Conservation (phyloP, 2,888 invertebrate genomes). For the Sarcophaga rosellei region DNA sequence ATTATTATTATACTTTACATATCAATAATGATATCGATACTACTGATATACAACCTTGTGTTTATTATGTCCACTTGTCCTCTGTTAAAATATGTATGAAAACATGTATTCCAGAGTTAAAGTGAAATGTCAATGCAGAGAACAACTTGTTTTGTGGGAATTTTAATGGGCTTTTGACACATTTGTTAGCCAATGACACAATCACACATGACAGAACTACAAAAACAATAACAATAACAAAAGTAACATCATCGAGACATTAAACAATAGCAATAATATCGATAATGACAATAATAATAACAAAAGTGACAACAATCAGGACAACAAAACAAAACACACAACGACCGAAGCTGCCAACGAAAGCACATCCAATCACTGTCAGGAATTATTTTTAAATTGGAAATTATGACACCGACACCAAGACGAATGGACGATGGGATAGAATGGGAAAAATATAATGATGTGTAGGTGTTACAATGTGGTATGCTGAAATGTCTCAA, state of each 20-base stretch:
- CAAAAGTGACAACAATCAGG: not conserved
- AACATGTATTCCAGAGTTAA: not conserved
- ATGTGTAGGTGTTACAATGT: too few relatives aligned
- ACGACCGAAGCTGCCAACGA: not conserved
- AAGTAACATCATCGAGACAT: not conserved
- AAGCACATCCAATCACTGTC: not conserved
- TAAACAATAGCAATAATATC: not conserved
- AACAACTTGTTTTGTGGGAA: slow-evolving; percentile 44
- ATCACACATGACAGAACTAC: not conserved
- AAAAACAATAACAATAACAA: not conserved
- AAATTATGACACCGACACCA: not conserved
- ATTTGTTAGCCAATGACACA: slow-evolving; percentile 17
- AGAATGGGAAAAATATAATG: too few relatives aligned
- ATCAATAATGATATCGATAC: not conserved
- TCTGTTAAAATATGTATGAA: not conserved
- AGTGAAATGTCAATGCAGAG: slow-evolving; percentile 19
- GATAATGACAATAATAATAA: not conserved
- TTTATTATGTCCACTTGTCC: not conserved
- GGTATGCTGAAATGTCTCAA: too few relatives aligned
- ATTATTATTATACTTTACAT: not conserved
- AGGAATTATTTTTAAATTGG: not conserved
- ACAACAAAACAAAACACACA: not conserved
- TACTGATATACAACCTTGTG: not conserved
- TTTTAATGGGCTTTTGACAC: slow-evolving; percentile 59
- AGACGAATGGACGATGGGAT: too few relatives aligned